Conservation (phyloP, 2,888 invertebrate species). For the Scaptomyza parva region DNA sequence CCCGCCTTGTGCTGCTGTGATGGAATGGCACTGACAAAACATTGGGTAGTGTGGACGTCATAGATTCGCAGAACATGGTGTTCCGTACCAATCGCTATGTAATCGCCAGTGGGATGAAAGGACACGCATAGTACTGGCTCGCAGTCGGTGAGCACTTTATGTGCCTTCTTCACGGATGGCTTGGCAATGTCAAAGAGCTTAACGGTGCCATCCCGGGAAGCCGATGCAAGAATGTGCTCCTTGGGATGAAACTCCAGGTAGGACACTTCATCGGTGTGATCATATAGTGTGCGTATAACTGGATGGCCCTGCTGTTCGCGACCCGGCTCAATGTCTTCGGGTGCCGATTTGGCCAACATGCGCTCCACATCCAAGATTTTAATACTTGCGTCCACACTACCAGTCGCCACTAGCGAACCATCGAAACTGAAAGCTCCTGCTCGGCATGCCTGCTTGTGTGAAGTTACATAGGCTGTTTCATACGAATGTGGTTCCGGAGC, state of each 20-base stretch:
- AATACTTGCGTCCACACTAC: slow-evolving; percentile 99
- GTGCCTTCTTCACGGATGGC: slow-evolving; percentile 99
- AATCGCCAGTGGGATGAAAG: slow-evolving; percentile 98
- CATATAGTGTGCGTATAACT: slow-evolving; percentile 96
- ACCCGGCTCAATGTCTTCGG: slow-evolving; percentile 93
- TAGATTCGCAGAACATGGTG: slow-evolving; percentile 96
- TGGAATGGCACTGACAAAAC: slow-evolving; percentile 96
- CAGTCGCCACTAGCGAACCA: slow-evolving; percentile 98
- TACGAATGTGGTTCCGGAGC: slow-evolving; percentile 99
- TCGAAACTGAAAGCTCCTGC: slow-evolving; percentile 98
- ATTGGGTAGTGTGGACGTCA: slow-evolving; percentile 97
- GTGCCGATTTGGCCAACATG: slow-evolving; percentile 99
- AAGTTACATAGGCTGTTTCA: slow-evolving; percentile 99
- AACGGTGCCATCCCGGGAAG: slow-evolving; percentile 96
- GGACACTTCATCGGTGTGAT: slow-evolving; percentile 99
- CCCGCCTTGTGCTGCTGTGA: slow-evolving; percentile 92
- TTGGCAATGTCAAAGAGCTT: slow-evolving; percentile 99
- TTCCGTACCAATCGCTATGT: slow-evolving; percentile 95
- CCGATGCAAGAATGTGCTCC: slow-evolving; percentile 97
- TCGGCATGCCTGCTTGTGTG: slow-evolving; percentile 98
- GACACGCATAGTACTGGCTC: slow-evolving; percentile 95
- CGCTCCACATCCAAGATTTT: slow-evolving; percentile 99
- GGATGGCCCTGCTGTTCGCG: slow-evolving; percentile 97
- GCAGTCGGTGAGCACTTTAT: slow-evolving; percentile 97
- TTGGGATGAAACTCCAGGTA: slow-evolving; percentile 98